Conservation (phyloP, 2,113 vertebrate species). For the Geococcyx californianus region DNA sequence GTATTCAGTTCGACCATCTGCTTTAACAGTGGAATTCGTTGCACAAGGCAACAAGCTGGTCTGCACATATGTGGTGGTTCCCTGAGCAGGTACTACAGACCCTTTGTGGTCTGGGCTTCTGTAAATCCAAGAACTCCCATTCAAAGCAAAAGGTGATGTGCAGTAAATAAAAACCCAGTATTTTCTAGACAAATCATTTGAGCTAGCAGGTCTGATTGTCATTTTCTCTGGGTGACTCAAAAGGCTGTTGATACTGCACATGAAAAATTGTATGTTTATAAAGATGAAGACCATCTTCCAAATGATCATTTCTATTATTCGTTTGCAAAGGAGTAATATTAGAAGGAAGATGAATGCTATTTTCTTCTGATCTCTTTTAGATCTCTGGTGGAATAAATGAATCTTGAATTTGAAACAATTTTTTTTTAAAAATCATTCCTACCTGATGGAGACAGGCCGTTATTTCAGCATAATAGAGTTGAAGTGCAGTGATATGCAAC, state of each 20-base stretch:
- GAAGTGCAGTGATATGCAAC: background rate
- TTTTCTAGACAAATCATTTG: background rate
- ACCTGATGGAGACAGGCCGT: background rate
- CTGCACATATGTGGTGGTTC: background rate
- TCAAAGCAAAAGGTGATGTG: background rate
- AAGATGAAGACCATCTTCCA: background rate
- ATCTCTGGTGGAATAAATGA: background rate
- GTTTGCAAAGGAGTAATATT: background rate
- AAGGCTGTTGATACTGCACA: background rate
- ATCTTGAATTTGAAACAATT: background rate
- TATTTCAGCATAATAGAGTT: background rate
- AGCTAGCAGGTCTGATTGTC: background rate
- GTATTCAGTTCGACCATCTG: background rate
- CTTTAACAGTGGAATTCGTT: background rate
- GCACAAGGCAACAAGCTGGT: background rate
- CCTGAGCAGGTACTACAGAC: background rate
- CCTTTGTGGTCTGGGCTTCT: background rate
- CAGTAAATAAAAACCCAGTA: background rate
- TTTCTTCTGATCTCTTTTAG: background rate
- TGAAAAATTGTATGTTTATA: background rate
- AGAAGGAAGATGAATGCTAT: background rate
- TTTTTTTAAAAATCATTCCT: background rate
- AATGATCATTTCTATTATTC: background rate
- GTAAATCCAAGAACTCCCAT: background rate
- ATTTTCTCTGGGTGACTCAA: background rate